Percentiles rank a stretch among this genome's conserved stretches.
Evolutionary conservation across 2,113 vertebrate species (phyloP).

Genomic region (Prietella phreatophila): DNA sequence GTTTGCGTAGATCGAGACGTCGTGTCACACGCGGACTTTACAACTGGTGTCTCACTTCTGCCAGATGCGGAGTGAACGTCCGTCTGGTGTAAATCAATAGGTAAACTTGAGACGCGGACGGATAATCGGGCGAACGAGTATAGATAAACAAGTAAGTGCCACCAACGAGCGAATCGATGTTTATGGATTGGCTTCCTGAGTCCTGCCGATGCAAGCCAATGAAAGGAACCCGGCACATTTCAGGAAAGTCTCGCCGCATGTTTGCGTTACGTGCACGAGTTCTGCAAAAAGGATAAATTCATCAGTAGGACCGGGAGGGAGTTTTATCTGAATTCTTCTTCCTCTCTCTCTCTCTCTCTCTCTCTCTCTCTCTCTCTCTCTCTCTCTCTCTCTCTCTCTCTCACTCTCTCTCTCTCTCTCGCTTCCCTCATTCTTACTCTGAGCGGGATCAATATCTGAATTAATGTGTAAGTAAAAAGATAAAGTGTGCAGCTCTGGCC

Average conservation of each 20-base stretch:
- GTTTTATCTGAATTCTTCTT: conserved; percentile 46
- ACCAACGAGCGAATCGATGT: conserved; percentile 68
- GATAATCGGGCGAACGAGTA: conserved; percentile 66
- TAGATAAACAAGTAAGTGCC: conserved; percentile 68
- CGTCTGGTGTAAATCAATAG: conserved; percentile 33
- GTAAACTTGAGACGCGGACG: conserved; percentile 52
- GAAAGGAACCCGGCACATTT: conserved; percentile 55
- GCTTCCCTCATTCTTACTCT: conserved; percentile 48
- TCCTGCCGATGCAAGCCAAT: conserved; percentile 51
- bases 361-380: background rate
- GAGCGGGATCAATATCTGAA: conserved; percentile 67
- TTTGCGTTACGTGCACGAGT: background rate
- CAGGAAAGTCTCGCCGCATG: background rate
- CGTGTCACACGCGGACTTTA: background rate
- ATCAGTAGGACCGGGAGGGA: conserved; percentile 30
- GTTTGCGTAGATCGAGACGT: background rate
- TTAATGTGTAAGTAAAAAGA: conserved; percentile 64
- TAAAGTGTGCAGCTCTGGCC: conserved; percentile 57
- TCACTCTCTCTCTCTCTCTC: background rate
- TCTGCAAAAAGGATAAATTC: background rate
- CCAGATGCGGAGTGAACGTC: background rate
- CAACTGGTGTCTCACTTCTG: background rate
- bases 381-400: background rate
- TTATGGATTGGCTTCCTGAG: conserved; percentile 64
- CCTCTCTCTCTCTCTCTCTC: background rate